Conservation (phyloP, 2,888 invertebrate genomes). For the Oscheius sp. region DNA sequence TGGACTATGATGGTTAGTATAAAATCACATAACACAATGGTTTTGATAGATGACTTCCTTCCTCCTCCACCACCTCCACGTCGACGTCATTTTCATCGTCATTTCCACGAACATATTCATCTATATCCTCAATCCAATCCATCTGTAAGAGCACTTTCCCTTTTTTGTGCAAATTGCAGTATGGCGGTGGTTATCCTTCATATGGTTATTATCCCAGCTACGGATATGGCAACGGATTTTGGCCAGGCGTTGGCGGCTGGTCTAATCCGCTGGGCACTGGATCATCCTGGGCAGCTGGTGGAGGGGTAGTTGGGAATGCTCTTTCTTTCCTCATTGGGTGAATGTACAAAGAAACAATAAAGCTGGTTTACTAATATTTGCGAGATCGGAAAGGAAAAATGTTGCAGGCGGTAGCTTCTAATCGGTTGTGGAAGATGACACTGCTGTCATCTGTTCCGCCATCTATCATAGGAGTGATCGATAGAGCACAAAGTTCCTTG, state of each 20-base stretch:
- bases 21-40: too few relatives aligned
- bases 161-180: neutral
- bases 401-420: constrained; percentile 35
- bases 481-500: constrained; percentile 48
- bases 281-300: constrained; percentile 28
- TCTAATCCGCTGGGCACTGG: constrained; percentile 18
- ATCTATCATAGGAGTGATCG: constrained; percentile 39
- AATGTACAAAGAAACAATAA: neutral
- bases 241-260: constrained; percentile 22
- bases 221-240: constrained; percentile 8
- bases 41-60: constrained; percentile 1
- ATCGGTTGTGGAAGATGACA: constrained; percentile 49
- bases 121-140: neutral
- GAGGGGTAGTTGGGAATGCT: constrained; percentile 30
- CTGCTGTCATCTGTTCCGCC: constrained; percentile 42
- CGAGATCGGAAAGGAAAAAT: constrained; percentile 11
- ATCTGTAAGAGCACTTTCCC: neutral
- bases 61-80: constrained; percentile 9
- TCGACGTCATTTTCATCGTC: neutral
- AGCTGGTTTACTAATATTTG: neutral
- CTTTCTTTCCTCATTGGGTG: constrained; percentile 30
- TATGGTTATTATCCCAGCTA: constrained; percentile 14
- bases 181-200: neutral
- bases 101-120: constrained; percentile 14
- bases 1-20: too few relatives aligned